Evolutionary conservation across 2,888 invertebrate genomes (phyloP), one percentile per base, ranked within the genome.

Genomic region (Zootermopsis nevadensis): DNA sequence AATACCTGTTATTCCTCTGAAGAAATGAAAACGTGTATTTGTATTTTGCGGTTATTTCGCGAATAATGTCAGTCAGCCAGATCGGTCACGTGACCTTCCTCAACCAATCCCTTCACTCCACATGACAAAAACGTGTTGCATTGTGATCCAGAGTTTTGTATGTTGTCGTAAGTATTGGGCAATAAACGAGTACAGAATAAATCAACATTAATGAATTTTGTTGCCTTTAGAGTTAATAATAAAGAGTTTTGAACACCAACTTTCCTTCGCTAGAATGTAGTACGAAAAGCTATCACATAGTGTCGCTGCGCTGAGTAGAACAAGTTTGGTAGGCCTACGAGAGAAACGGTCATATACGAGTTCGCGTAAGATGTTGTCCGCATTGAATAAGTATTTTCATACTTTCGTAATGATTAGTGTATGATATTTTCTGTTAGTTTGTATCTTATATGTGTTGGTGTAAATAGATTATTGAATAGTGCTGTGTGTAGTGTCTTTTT

Each of bases 21-120:
- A 27, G n/a, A n/a, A 27, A 6, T n/a, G 2, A 19, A 48, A 19
- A 48, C 15, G 19, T 27, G 12, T 69, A 77, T 80, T 80, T 80
- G 38, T 67, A 38, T 35, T 60, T 66, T 38, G 67, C 80, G 80
- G 35, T 35, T 38, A n/a, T 74, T 38, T 35, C 0, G 35, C 42
- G 15, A 24, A 38, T 74, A 33, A n/a, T 74, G n/a, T 1, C 74
- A 2, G 69, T 3, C 12, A 33, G 69, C 66, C 27, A 0, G 2
- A 35, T 76, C n/a, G 10, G 22, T 38, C 85, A 85, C 85, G 85
- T 85, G 85, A 81, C 84, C 77, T 82, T 79, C 84, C 85, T 85
- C 87, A 86, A 87, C 91, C 91, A 91, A 91, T 91, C 87, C 87
- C 86, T 85, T 87, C 84, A 87, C 87, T 91, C 91, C 91, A 91